These are phyloP conservation scores for Podiceps cristatus DNA, from an alignment of 2,113 vertebrate species.

Conservation along the genomic window DNA sequence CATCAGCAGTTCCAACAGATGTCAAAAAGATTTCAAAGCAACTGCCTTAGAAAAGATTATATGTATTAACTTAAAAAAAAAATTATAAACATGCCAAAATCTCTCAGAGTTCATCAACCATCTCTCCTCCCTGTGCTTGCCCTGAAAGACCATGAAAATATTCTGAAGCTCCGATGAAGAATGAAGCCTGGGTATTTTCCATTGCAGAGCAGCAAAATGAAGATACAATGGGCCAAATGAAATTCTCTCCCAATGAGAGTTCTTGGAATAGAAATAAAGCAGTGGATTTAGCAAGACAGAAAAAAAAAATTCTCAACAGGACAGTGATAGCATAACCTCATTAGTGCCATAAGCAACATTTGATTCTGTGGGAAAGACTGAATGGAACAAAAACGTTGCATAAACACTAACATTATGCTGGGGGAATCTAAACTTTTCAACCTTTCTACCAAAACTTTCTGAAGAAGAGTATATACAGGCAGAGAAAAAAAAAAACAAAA, in stretches of 20 bases:
- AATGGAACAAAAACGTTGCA: neutral
- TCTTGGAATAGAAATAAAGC: neutral
- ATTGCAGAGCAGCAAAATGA: neutral
- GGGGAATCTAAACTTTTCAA: neutral
- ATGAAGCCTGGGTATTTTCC: neutral
- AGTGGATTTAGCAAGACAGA: neutral
- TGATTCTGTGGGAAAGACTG: neutral
- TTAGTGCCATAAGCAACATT: neutral
- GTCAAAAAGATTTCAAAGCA: conserved; percentile 40
- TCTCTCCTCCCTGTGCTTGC: neutral
- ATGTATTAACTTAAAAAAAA: conserved; percentile 14
- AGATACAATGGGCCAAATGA: neutral
- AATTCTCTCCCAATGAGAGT: neutral
- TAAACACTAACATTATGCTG: neutral
- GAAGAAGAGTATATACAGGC: neutral
- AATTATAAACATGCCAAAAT: conserved; percentile 2
- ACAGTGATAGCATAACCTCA: neutral
- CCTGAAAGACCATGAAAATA: neutral
- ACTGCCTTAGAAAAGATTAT: conserved; percentile 1
- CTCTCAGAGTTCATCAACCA: neutral
- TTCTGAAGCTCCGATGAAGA: neutral
- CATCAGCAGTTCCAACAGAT: conserved; percentile 12
- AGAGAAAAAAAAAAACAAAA: neutral
- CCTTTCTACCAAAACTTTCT: neutral
- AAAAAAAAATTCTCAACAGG: neutral